phyloP scores from a whole-genome alignment of 2,797 vertebrate species.

The Centroberyx gerrardi region DNA sequence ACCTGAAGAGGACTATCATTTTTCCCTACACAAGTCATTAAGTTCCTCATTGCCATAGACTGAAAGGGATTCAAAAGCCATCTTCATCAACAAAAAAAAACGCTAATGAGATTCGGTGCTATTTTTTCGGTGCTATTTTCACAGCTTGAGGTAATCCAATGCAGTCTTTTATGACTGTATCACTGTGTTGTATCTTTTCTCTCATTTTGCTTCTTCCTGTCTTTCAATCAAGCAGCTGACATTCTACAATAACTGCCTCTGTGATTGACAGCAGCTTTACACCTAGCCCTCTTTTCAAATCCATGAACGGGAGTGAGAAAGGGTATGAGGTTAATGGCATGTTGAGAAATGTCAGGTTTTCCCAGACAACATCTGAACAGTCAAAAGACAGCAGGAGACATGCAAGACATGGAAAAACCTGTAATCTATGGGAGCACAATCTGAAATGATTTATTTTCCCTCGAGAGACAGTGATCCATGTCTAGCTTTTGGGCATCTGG shows the following conservation, averaged over 20 bases:
- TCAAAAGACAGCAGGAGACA: slow-evolving; percentile 45
- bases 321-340: slow-evolving; percentile 39
- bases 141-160: slow-evolving; percentile 67
- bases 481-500: too few relatives aligned
- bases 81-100: slow-evolving; percentile 54
- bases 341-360: slow-evolving; percentile 53
- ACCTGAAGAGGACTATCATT: slow-evolving; percentile 64
- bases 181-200: slow-evolving; percentile 20
- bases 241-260: slow-evolving; percentile 28
- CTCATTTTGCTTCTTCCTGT: slow-evolving; percentile 41
- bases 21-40: slow-evolving; percentile 71
- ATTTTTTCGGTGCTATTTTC: slow-evolving; percentile 69
- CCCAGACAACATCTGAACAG: slow-evolving; percentile 19
- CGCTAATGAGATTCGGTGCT: slow-evolving; percentile 65
- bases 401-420: slow-evolving; percentile 48
- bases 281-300: slow-evolving; percentile 54
- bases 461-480: slow-evolving; percentile 1
- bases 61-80: slow-evolving; percentile 53
- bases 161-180: slow-evolving; percentile 53
- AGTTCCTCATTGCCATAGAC: slow-evolving; percentile 56
- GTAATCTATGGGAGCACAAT: slow-evolving; percentile 43
- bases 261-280: slow-evolving; percentile 61
- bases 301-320: slow-evolving; percentile 45
- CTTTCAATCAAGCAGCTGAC: slow-evolving; percentile 34
- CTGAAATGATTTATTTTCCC: background rate